Evolutionary conservation across 2,113 vertebrate species (phyloP), one percentile per base, ranked within the genome.

Genomic region (Synchiropus splendidus): DNA sequence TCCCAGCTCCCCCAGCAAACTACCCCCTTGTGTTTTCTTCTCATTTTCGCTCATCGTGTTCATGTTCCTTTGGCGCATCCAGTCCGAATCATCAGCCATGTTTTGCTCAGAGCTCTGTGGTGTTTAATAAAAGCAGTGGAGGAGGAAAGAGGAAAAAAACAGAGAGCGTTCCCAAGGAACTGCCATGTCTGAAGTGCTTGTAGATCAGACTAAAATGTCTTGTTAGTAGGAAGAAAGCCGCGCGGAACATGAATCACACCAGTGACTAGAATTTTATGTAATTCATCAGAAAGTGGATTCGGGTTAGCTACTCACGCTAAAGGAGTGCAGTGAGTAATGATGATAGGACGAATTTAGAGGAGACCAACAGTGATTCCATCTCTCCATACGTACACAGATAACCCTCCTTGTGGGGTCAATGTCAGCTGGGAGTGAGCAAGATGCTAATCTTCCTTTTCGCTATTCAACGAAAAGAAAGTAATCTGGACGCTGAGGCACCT

Each of bases 81-180:
- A n/a, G 16, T 67, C 57, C 54, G 36, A 55, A 60, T 62, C 69
- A 54, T n/a, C 45, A 61, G 44, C 32, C 6, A n/a, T 48, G 59
- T 55, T 68, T 59, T 64, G 51, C 43, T 59, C 46, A 45, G 54
- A 55, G 42, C 48, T 67, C 35, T 51, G 61, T 33, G 51, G 54
- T n/a, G 8, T 31, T 54, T 36, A 46, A 46, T 74, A 48, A 67
- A 67, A 61, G n/a, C 65, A 63, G 67, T 42, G 45, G 54, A 70
- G 61, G 66, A 64, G 54, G 56, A 52, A 53, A 36, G 47, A n/a
- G n/a, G n/a, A n/a, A n/a, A n/a, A n/a, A n/a, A n/a, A n/a, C n/a
- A n/a, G n/a, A n/a, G n/a, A n/a, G n/a, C n/a, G n/a, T n/a, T n/a
- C n/a, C n/a, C n/a, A n/a, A n/a, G n/a, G n/a, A n/a, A n/a, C n/a